A percentile compares a stretch with the other conserved stretches of the same genome.
Evolutionary conservation across 2,113 vertebrate species (phyloP).

Genomic region (Eidolon helvum): DNA sequence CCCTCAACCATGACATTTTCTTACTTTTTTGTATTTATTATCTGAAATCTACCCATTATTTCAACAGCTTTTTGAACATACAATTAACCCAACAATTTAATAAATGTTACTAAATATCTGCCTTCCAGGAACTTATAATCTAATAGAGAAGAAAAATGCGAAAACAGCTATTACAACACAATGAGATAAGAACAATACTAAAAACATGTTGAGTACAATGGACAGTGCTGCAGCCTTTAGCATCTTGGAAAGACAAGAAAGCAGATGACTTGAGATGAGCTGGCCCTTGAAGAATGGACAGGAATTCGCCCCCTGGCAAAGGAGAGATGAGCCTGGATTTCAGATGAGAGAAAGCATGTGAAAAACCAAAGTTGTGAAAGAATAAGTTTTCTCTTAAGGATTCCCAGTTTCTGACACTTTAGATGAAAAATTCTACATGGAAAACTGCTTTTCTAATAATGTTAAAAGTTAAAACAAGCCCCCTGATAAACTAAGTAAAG

Average conservation of each 20-base stretch:
- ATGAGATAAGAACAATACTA: neutral
- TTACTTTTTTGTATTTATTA: constrained; percentile 1
- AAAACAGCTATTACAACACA: neutral
- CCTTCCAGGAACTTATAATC: neutral
- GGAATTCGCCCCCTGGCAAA: neutral
- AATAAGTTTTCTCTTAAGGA: neutral
- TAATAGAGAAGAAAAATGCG: neutral
- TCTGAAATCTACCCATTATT: neutral
- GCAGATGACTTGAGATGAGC: neutral
- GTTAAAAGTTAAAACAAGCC: neutral
- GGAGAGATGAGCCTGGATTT: neutral
- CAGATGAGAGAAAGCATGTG: neutral
- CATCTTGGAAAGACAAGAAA: neutral
- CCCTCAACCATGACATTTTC: neutral
- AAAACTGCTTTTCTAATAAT: constrained; percentile 36
- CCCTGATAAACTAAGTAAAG: neutral
- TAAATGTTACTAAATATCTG: neutral
- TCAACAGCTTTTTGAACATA: neutral
- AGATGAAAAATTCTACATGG: neutral
- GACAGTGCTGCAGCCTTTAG: neutral
- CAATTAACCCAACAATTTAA: neutral
- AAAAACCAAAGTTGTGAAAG: neutral
- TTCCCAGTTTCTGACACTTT: neutral
- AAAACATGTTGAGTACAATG: neutral
- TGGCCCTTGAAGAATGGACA: neutral